These are phyloP conservation scores for Schrankia costaestrigalis DNA, from an alignment of 2,888 invertebrate genomes.

Conservation along the genomic window DNA sequence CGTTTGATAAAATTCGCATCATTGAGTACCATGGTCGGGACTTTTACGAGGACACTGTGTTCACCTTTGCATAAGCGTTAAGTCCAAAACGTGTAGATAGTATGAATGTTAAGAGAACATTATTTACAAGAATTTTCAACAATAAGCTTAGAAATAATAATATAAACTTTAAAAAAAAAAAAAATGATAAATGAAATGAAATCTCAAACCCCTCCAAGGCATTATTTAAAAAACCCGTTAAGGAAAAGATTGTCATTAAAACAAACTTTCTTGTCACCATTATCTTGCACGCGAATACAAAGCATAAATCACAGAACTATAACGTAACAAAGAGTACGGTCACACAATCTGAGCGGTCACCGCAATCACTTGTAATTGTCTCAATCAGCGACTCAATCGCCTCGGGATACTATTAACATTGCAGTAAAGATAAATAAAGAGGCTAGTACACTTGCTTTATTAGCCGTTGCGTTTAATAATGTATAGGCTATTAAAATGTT, in stretches of 20 bases:
- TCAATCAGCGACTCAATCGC: conserved; percentile 53
- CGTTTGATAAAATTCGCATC: conserved; percentile 5
- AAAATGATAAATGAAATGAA: neutral
- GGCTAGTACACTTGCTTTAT: conserved; percentile 29
- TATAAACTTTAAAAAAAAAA: neutral
- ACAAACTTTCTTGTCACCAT: conserved; percentile 24
- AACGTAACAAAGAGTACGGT: conserved; percentile 29
- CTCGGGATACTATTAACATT: conserved; percentile 66
- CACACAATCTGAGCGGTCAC: conserved; percentile 51
- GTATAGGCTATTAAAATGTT: conserved; percentile 18
- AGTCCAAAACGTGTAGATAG: too few species aligned
- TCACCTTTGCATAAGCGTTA: too few species aligned
- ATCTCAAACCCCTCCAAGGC: conserved; percentile 1
- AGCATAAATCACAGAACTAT: conserved; percentile 50
- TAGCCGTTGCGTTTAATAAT: conserved; percentile 20
- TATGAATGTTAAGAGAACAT: too few species aligned
- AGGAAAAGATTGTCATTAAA: conserved; percentile 16
- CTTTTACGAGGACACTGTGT: too few species aligned
- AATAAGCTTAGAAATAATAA: too few species aligned
- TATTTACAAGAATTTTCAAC: too few species aligned
- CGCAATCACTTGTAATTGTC: conserved; percentile 69
- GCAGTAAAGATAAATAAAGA: conserved; percentile 42
- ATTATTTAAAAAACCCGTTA: conserved; percentile 1
- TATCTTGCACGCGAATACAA: conserved; percentile 41
- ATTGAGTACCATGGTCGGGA: conserved; percentile 2